Evolutionary conservation across 2,888 invertebrate species (phyloP).

Genomic region (Hecatera dysodea): DNA sequence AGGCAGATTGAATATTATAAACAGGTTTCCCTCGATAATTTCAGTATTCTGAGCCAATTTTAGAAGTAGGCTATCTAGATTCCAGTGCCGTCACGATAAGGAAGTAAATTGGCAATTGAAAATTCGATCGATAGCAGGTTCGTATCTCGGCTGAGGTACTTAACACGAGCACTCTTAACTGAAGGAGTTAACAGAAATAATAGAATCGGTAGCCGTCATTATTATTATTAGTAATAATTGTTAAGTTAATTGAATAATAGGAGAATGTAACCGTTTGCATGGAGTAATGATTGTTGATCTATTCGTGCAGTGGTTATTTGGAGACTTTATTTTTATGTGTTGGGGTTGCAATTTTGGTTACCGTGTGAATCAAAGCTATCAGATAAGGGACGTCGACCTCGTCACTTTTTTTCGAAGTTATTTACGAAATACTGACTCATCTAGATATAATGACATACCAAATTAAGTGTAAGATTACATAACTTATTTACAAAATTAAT

Average conservation of each 20-base stretch:
- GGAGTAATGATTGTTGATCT: not conserved
- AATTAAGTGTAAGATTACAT: too few relatives aligned
- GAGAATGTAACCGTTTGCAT: not conserved
- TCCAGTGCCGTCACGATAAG: constrained; percentile 23
- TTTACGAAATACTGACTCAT: too few relatives aligned
- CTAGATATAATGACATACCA: too few relatives aligned
- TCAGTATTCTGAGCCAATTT: constrained; percentile 15
- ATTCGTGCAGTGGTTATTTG: not conserved
- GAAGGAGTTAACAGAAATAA: constrained; percentile 31
- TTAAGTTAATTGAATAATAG: constrained; percentile 21
- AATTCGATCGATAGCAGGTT: constrained; percentile 56
- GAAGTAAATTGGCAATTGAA: constrained; percentile 51
- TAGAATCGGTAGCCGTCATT: constrained; percentile 14
- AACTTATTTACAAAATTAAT: not conserved
- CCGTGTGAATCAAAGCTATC: not conserved
- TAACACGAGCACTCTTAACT: constrained; percentile 33
- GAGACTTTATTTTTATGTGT: not conserved
- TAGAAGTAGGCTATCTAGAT: constrained; percentile 30
- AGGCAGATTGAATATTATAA: not conserved
- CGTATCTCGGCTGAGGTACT: constrained; percentile 37
- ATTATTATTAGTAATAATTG: constrained; percentile 13
- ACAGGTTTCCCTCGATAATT: not conserved
- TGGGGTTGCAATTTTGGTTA: not conserved
- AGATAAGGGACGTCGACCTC: too few relatives aligned
- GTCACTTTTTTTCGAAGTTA: too few relatives aligned